These are phyloP conservation scores for Oxycera nigricornis DNA, from an alignment of 2,888 invertebrate genomes.

Conservation along the genomic window DNA sequence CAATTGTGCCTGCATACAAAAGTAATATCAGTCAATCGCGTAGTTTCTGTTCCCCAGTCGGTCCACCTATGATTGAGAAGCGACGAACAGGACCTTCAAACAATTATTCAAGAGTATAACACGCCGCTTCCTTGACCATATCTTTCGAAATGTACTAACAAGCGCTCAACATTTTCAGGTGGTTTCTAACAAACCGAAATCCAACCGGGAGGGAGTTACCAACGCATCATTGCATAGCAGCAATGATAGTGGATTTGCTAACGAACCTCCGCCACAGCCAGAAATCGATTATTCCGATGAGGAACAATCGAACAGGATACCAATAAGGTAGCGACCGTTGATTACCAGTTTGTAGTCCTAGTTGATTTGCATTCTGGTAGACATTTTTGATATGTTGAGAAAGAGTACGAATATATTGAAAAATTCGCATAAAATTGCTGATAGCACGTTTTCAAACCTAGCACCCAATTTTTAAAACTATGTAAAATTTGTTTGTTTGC, in stretches of 20 bases:
- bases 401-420: too few relatives aligned
- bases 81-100: constrained; percentile 51
- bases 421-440: too few relatives aligned
- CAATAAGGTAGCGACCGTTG: constrained; percentile 66
- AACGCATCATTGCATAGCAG: constrained; percentile 86
- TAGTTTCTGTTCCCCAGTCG: constrained; percentile 63
- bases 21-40: constrained; percentile 68
- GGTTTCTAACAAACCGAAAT: constrained; percentile 50
- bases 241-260: constrained; percentile 91
- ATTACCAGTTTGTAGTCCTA: too few relatives aligned
- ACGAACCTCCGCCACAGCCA: constrained; percentile 85
- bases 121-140: neutral
- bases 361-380: too few relatives aligned
- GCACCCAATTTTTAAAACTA: too few relatives aligned
- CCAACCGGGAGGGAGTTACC: constrained; percentile 63
- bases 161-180: neutral
- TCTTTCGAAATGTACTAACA: neutral
- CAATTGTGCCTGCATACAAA: constrained; percentile 60
- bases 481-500: too few relatives aligned
- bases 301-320: constrained; percentile 72
- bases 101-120: constrained; percentile 50
- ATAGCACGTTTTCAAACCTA: too few relatives aligned
- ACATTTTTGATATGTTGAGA: too few relatives aligned
- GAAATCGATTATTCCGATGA: constrained; percentile 92
- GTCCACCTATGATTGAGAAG: constrained; percentile 54